These are phyloP conservation scores for Chrysocyon brachyurus DNA, from an alignment of 2,797 vertebrate species.

Conservation along the genomic window DNA sequence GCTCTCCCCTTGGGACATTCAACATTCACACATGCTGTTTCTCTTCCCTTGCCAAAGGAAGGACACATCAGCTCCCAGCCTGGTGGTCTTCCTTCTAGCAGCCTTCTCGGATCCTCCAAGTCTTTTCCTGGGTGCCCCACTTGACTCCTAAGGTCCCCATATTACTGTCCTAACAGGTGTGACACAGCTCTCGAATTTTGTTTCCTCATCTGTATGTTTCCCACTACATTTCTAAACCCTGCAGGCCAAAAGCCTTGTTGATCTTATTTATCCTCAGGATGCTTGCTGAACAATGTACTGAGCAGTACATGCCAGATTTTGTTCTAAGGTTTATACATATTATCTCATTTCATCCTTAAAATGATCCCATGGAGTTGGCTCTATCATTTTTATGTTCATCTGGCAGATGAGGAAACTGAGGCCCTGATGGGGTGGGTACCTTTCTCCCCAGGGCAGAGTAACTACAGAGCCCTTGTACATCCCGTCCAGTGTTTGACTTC, in stretches of 20 bases:
- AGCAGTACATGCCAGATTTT: background rate
- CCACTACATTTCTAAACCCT: background rate
- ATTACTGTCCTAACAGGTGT: background rate
- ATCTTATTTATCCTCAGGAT: background rate
- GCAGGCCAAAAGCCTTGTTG: background rate
- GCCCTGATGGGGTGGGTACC: background rate
- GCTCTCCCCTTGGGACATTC: background rate
- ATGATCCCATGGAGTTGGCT: background rate
- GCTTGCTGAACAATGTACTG: background rate
- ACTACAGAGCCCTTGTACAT: background rate
- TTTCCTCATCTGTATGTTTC: background rate
- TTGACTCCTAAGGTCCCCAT: background rate
- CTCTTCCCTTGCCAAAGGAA: background rate
- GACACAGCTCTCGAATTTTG: background rate
- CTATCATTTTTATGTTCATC: background rate
- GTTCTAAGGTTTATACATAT: background rate
- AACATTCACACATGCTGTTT: background rate
- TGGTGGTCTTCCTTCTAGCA: constrained; percentile 26
- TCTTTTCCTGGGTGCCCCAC: background rate
- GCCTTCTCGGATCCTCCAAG: background rate
- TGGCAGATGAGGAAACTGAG: background rate
- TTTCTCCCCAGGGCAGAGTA: background rate
- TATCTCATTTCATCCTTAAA: constrained; percentile 22
- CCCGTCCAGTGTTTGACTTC: background rate
- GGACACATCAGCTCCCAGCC: background rate